Evolutionary conservation across 2,888 invertebrate genomes (phyloP).

Genomic region (Amiota communis): DNA sequence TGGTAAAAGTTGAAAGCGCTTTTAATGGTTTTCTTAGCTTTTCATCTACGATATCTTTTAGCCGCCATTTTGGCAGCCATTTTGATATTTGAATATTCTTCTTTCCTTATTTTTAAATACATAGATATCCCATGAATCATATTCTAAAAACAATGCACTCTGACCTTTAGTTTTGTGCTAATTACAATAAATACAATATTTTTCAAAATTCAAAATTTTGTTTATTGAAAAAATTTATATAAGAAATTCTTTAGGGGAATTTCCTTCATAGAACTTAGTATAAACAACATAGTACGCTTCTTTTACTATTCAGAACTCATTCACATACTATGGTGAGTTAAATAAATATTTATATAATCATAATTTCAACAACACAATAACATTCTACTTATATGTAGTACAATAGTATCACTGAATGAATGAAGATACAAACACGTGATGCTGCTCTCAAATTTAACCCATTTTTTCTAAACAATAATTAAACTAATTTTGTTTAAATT

Average conservation of each 20-base stretch:
- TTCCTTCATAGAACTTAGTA: not conserved
- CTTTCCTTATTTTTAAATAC: slow-evolving; percentile 25
- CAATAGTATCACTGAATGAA: not conserved
- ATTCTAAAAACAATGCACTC: not conserved
- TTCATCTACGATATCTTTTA: slow-evolving; percentile 37
- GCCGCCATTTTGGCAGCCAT: slow-evolving; percentile 54
- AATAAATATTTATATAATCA: slow-evolving; percentile 59
- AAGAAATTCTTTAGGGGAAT: not conserved
- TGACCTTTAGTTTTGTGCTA: not conserved
- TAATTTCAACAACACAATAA: slow-evolving; percentile 27
- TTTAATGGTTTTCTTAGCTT: slow-evolving; percentile 37
- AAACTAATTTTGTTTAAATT: slow-evolving; percentile 7
- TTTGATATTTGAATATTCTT: slow-evolving; percentile 52
- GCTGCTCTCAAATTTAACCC: not conserved
- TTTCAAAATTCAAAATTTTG: slow-evolving; percentile 6
- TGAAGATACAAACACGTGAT: not conserved
- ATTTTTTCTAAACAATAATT: slow-evolving; percentile 12
- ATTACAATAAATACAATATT: not conserved
- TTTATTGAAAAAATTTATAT: not conserved
- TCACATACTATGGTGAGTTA: not conserved
- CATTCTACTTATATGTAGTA: not conserved
- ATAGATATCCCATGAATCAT: not conserved
- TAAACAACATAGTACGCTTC: too few species aligned
- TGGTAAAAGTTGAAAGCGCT: slow-evolving; percentile 7
- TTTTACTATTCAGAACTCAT: too few species aligned